Evolutionary conservation across 2,113 vertebrate species (phyloP), one percentile per base, ranked within the genome.

Genomic region (Euleptes europaea): DNA sequence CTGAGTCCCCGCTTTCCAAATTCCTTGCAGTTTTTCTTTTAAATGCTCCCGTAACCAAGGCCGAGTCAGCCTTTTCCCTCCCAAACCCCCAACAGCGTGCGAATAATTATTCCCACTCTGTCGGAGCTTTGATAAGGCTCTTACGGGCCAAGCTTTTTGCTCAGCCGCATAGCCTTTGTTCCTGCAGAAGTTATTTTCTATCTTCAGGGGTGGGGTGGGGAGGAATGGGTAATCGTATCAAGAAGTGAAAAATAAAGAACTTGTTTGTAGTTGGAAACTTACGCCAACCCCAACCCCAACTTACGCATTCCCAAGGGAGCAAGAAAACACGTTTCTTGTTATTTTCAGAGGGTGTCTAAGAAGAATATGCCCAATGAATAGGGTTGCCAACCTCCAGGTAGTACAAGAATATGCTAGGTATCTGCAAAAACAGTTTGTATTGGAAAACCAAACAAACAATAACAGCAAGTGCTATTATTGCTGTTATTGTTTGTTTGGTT

Each of bases 101-200:
- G 85, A 92, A 95, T 93, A 92, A 94, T 95, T 94, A 93, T 90
- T 89, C 78, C 84, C 91, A 81, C 94, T 92, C 90, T 70, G 78
- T 57, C 67, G 84, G 65, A 91, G 91, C 94, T 95, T 93, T 94
- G 95, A 94, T 95, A 90, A 81, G 86, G n/a, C 89, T 92, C 94
- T 87, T 88, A 89, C 82, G 90, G 42, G 91, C 93, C 88, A 28
- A 19, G 93, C 89, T 91, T 93, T 92, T 87, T 95, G 92, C 89
- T 84, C 89, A 84, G 91, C 60, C 47, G 83, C 89, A 81, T 89
- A 42, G 92, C 89, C 93, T 96, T 95, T 93, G 93, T 94, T 94
- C 92, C 84, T 66, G 63, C 80, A n/a, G 28, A 87, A 88, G 88
- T 92, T 91, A 82, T 91, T 91, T 92, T 89, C 90, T 88, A 91